Evolutionary conservation across 2,888 invertebrate species (phyloP), one percentile per base, ranked within the genome.

Genomic region (Drosophila neutralis): DNA sequence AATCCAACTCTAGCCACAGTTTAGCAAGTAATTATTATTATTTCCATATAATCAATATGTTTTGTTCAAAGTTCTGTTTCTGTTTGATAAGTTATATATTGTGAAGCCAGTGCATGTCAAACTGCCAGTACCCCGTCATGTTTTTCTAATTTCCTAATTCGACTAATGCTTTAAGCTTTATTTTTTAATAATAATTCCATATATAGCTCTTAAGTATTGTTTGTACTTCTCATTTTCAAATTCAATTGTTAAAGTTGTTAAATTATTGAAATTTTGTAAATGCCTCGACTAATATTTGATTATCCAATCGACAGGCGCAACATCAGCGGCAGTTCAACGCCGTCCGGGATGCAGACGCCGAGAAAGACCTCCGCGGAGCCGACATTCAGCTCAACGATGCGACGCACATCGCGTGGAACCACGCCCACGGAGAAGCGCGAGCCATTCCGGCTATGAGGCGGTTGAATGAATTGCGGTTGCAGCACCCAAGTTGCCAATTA

Each of bases 401-500:
- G 92, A 57, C 90, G 93, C 66, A 92, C 92, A 80, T 90, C 92
- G 53, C 92, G 93, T 35, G 93, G 93, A 33, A 91, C 92, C 57
- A 93, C 93, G 64, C 93, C 93, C 56, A 92, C 92, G 38, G 92
- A 92, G 71, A 93, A 93, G 93, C 95, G 95, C 90, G 96, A 96
- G 94, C 96, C 96, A 86, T 96, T 96, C 94, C 95, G 96, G 94
- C 95, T 96, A 80, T 96, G 95, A 94, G 94, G 51, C 76, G 76
- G 51, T 45, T 18, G 36, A n/a, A 15, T 27, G 27, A 27, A 27
- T 7, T 27, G 64, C 57, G 38, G 13, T 48, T 52, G 35, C 52
- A 65, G 56, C 70, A 70, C 58, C 56, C 51, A 70, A 70, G 67
- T 69, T 83, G 83, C 83, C 83, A 87, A 80, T 78, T 71, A 69